phyloP scores from a whole-genome alignment of 2,888 invertebrate species.

The Luperina testacea region DNA sequence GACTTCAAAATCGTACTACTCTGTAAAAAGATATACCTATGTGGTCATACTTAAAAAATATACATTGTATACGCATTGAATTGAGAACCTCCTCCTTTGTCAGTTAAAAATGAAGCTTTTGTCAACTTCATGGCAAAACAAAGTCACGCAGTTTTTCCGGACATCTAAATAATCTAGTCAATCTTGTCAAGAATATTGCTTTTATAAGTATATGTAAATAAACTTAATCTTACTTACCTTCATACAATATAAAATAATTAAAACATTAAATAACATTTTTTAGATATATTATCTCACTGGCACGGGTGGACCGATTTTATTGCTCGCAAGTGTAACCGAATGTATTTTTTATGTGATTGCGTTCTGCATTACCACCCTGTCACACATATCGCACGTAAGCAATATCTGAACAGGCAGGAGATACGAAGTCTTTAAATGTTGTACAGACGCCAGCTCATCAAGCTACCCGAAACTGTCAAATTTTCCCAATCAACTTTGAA shows the following conservation, averaged over 20 bases:
- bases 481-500: too few relatives aligned
- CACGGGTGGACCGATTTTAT: neutral
- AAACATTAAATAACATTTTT: neutral
- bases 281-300: neutral
- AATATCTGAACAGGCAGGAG: neutral
- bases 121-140: neutral
- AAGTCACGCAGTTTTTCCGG: neutral
- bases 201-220: neutral
- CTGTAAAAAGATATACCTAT: too few relatives aligned
- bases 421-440: constrained; percentile 4
- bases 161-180: neutral
- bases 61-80: too few relatives aligned
- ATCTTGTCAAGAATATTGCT: neutral
- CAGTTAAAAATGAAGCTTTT: neutral
- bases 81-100: too few relatives aligned
- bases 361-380: neutral
- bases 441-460: neutral
- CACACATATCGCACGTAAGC: constrained; percentile 1
- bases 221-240: neutral
- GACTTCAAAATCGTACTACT: neutral
- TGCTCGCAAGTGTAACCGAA: neutral
- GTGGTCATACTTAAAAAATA: neutral
- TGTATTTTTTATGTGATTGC: neutral
- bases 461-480: too few relatives aligned
- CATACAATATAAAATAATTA: neutral